Evolutionary conservation across 2,113 vertebrate species (phyloP).

Genomic region (Elanoides forficatus): DNA sequence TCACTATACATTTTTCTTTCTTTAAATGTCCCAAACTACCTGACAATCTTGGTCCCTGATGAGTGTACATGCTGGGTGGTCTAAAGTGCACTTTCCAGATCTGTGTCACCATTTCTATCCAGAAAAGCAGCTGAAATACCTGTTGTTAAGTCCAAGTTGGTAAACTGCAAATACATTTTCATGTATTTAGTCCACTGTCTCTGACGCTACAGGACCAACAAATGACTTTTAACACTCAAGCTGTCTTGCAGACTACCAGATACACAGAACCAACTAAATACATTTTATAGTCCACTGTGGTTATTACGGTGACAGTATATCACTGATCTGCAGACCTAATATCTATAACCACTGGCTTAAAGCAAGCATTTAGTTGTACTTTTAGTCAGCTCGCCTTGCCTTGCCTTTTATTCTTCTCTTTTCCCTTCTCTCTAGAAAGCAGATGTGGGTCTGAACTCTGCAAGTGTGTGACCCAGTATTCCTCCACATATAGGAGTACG

Average conservation of each 20-base stretch:
- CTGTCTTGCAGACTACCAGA: neutral
- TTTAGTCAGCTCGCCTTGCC: neutral
- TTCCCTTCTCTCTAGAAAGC: neutral
- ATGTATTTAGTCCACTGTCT: neutral
- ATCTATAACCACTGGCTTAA: neutral
- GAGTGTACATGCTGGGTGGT: neutral
- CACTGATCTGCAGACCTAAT: neutral
- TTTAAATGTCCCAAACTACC: neutral
- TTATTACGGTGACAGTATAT: neutral
- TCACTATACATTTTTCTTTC: neutral
- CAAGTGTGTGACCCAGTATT: neutral
- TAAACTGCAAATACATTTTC: neutral
- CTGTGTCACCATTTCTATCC: neutral
- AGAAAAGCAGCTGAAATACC: neutral
- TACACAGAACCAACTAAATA: neutral
- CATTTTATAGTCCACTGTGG: neutral
- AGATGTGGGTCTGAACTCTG: neutral
- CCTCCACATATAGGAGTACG: fast-evolving
- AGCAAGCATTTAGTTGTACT: neutral
- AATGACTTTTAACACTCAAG: neutral
- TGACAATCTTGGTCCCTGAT: neutral
- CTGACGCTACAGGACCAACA: neutral
- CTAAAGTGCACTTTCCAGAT: neutral
- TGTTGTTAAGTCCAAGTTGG: neutral
- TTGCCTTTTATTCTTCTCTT: neutral